Percentiles rank a stretch among this genome's conserved stretches.
Evolutionary conservation across 2,113 vertebrate species (phyloP).

Genomic region (Apteryx mantelli): DNA sequence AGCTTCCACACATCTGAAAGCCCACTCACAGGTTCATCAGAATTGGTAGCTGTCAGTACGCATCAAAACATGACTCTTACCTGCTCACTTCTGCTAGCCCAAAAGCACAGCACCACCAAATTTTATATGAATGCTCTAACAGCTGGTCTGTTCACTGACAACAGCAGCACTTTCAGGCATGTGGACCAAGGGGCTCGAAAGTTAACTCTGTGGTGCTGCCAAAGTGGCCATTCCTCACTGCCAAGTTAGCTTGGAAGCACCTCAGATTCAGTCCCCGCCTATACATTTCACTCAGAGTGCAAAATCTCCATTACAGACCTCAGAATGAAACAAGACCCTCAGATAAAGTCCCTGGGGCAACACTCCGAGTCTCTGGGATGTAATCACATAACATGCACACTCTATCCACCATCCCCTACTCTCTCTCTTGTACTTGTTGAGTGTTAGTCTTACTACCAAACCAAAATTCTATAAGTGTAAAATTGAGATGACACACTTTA

Average conservation of each 20-base stretch:
- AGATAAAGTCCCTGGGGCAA: not conserved
- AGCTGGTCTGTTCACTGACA: not conserved
- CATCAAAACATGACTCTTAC: not conserved
- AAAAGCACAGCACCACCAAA: not conserved
- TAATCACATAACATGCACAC: fast-evolving
- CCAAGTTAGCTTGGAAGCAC: not conserved
- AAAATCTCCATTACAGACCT: not conserved
- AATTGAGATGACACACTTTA: not conserved
- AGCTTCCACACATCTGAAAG: not conserved
- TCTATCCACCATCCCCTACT: not conserved
- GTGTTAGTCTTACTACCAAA: not conserved
- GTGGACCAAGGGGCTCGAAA: not conserved
- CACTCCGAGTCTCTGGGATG: too few species aligned
- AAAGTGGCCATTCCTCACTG: too few species aligned
- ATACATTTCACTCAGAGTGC: too few species aligned
- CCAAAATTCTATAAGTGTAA: not conserved
- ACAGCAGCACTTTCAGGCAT: not conserved
- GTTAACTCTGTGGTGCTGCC: not conserved
- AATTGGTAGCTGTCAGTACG: not conserved
- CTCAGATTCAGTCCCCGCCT: not conserved
- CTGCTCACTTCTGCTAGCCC: not conserved
- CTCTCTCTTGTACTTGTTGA: not conserved
- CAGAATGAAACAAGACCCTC: not conserved
- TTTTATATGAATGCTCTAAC: not conserved
- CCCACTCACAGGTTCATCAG: not conserved